phyloP scores from a whole-genome alignment of 2,113 vertebrate species.

The Nicator chloris region DNA sequence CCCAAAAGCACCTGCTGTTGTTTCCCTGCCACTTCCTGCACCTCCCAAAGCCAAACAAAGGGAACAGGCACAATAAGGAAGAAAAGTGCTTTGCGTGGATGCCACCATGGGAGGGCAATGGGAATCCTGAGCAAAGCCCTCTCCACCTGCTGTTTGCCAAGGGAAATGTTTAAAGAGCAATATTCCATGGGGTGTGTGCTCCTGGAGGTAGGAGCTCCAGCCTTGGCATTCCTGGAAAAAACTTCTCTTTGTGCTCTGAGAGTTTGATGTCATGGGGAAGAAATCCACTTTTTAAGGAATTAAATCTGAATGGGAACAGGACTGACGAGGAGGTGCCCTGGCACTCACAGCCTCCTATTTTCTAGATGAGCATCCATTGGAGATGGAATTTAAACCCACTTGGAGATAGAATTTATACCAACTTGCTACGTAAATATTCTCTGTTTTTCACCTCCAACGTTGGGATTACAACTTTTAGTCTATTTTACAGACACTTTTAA shows the following conservation, averaged over 20 bases:
- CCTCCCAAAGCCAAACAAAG: neutral
- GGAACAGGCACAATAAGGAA: neutral
- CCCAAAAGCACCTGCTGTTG: neutral
- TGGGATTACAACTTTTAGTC: neutral
- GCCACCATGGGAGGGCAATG: neutral
- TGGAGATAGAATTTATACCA: neutral
- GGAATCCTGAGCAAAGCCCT: neutral
- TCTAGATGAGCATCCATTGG: neutral
- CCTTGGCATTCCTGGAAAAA: neutral
- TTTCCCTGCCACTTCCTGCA: neutral
- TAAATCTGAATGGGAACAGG: neutral
- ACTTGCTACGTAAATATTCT: neutral
- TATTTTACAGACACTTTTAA: neutral
- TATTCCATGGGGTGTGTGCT: neutral
- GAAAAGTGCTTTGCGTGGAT: neutral
- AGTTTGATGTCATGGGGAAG: neutral
- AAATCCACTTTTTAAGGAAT: neutral
- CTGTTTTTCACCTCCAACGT: neutral
- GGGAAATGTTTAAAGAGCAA: neutral
- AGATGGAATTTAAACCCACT: neutral
- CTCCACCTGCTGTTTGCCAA: neutral
- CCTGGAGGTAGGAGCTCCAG: neutral
- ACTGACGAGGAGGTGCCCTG: neutral
- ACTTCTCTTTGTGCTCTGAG: neutral
- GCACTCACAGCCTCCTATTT: neutral